Conservation (phyloP, 2,113 vertebrate species). For the Lontra canadensis region DNA sequence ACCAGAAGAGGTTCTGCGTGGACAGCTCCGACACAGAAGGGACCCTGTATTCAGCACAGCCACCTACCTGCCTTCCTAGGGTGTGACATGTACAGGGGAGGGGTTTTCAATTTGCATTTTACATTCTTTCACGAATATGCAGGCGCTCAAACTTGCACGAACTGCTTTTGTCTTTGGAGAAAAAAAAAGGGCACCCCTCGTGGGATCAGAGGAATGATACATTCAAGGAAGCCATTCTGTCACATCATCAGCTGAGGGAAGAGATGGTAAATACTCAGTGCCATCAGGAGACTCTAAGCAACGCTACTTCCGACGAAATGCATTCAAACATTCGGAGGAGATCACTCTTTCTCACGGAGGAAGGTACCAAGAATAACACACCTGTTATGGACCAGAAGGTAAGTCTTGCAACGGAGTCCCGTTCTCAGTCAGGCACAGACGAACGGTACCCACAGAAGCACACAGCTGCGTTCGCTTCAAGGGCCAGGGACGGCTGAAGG, state of each 20-base stretch:
- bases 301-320: not conserved
- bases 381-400: not conserved
- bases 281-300: not conserved
- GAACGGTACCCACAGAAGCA: not conserved
- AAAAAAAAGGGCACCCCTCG: not conserved
- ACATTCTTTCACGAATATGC: not conserved
- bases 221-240: not conserved
- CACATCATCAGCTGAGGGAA: not conserved
- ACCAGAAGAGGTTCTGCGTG: not conserved
- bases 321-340: not conserved
- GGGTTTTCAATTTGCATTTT: not conserved
- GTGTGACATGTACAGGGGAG: not conserved
- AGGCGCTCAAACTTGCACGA: not conserved
- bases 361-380: not conserved
- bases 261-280: not conserved
- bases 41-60: fast-evolving
- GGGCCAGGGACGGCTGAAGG: not conserved
- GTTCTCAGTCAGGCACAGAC: not conserved
- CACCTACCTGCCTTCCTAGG: not conserved
- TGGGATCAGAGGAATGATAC: not conserved
- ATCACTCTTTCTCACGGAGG: not conserved
- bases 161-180: not conserved
- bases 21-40: not conserved
- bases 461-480: not conserved
- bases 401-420: not conserved